Base-by-base conservation (phyloP, 2,797 vertebrate genomes). In the Gallinago nigripennis region DNA sequence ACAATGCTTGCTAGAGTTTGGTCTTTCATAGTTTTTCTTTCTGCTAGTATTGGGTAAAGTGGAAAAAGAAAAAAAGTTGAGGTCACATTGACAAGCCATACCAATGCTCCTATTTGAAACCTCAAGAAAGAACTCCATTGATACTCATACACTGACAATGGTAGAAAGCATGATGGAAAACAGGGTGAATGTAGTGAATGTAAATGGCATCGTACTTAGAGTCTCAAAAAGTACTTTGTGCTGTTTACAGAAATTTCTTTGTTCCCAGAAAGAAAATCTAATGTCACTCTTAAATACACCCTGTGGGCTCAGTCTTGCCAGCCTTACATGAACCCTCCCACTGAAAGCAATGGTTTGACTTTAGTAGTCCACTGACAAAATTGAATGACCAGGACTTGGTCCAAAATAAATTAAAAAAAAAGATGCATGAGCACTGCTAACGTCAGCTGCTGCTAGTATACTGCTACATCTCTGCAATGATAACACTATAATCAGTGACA, bases 21-120 rank as follows among this genome's bases (percentile, higher is more conserved):
- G 97, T 98, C 97, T 98, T 98, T 95, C 94, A 86, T 95, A 94
- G 87, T 96, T 96, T 96, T 96, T 94, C 77, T 87, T 97, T 97
- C 95, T 93, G 56, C 76, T 93, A 91, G 61, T 54, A 82, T 90
- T 96, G 93, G 87, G 51, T 92, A 95, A 96, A 87, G 79, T 69
- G 78, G 83, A 97, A 85, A 39, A 95, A 95, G 73, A 94, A 94
- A 69, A 88, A 70, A 82, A 28, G 45, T 75, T 94, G 92, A 85
- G 85, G 78, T 86, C 69, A 85, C 41, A 90, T 16, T 93, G 77
- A 86, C 66, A 91, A 95, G 95, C 75, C 80, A 80, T 88, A 97
- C 48, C 14, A 80, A 84, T 85, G 71, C 28, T 95, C 57, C 63
- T 69, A 73, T 81, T 80, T 89, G 76, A 90, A 97, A 95, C 71